phyloP scores from a whole-genome alignment of 2,113 vertebrate species.

The Oxyruncus cristatus region DNA sequence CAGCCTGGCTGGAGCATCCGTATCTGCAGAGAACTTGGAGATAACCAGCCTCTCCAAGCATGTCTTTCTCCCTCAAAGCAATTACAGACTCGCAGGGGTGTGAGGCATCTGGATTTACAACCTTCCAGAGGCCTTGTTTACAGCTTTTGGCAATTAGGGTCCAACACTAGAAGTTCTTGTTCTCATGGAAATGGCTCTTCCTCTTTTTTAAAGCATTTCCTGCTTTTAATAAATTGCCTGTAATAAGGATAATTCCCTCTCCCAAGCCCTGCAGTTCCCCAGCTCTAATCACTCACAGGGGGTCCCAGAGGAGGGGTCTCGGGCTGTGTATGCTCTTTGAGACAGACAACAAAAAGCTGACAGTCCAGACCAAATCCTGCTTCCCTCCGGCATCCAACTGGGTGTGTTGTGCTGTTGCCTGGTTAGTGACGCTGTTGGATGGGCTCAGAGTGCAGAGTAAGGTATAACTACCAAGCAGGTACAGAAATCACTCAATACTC shows the following conservation, averaged over 20 bases:
- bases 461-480: background rate
- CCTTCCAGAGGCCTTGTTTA: constrained; percentile 35
- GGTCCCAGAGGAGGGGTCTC: background rate
- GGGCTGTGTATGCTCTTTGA: background rate
- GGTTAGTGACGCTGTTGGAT: background rate
- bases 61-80: background rate
- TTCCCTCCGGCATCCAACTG: background rate
- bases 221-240: constrained; percentile 32
- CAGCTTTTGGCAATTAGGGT: constrained; percentile 15
- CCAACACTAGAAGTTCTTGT: constrained; percentile 19
- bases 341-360: background rate
- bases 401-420: background rate
- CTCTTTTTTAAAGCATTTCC: constrained; percentile 1
- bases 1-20: background rate
- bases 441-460: background rate
- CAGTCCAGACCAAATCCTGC: background rate
- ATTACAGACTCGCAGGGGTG: background rate
- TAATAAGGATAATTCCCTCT: background rate
- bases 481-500: background rate
- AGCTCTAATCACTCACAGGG: background rate
- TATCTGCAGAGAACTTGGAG: background rate
- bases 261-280: accelerated
- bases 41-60: accelerated
- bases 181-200: constrained; percentile 37
- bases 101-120: constrained; percentile 34